These are phyloP conservation scores for Autographa pulchrina DNA, from an alignment of 2,888 invertebrate species.

Conservation along the genomic window DNA sequence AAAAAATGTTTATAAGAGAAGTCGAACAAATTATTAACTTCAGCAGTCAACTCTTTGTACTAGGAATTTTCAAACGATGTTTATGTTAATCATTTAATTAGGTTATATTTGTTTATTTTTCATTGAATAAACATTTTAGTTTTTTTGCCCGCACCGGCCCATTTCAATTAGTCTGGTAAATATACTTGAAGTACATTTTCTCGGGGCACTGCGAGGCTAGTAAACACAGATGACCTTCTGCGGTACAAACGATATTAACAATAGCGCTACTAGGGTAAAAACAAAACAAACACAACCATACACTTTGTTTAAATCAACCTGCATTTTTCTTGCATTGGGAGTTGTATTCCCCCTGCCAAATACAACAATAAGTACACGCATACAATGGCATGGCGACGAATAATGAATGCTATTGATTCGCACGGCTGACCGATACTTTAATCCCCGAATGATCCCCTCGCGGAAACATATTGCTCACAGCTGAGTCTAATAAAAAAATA, in stretches of 20 bases:
- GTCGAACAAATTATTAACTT: slow-evolving; percentile 7
- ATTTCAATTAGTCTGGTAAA: background rate
- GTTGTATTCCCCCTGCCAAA: slow-evolving; percentile 19
- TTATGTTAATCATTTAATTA: background rate
- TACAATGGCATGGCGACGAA: slow-evolving; percentile 68
- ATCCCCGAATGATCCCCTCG: slow-evolving; percentile 75
- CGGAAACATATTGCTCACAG: slow-evolving; percentile 80
- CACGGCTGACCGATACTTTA: slow-evolving; percentile 78
- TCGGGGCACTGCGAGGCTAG: background rate
- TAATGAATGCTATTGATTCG: slow-evolving; percentile 81
- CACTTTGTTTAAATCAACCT: slow-evolving; percentile 46
- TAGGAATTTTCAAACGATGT: background rate
- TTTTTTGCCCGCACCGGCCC: no score
- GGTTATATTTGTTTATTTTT: no score
- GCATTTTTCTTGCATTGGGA: slow-evolving; percentile 47
- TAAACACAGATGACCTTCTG: slow-evolving; percentile 10
- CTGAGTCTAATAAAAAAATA: slow-evolving; percentile 72
- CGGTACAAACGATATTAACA: slow-evolving; percentile 17
- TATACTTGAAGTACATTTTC: background rate
- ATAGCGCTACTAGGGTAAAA: slow-evolving; percentile 8
- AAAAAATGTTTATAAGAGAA: background rate
- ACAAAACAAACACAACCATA: slow-evolving; percentile 23
- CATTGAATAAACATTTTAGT: no score
- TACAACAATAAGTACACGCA: slow-evolving; percentile 71
- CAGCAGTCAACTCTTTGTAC: slow-evolving; percentile 3